Evolutionary conservation across 2,888 invertebrate genomes (phyloP).

Genomic region (Eubasilissa splendida): DNA sequence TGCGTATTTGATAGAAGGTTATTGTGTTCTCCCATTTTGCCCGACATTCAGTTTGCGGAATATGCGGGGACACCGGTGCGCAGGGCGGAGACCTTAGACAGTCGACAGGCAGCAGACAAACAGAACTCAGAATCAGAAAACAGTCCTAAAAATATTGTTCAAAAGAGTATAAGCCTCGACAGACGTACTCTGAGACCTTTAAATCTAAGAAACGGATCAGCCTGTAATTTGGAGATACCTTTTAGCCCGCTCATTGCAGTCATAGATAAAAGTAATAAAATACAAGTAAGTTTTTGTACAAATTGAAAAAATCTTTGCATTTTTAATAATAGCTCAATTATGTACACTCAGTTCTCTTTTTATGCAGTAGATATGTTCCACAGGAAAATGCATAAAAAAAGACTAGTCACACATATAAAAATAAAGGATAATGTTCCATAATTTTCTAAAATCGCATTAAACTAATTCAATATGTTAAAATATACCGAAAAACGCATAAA

Average conservation of each 20-base stretch:
- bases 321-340: neutral
- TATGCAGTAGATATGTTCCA: too few relatives aligned
- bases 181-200: constrained; percentile 66
- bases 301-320: too few relatives aligned
- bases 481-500: too few relatives aligned
- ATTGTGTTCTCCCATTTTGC: constrained; percentile 64
- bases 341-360: neutral
- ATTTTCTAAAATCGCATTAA: too few relatives aligned
- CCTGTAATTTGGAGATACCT: constrained; percentile 63
- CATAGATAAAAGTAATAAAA: constrained; percentile 69
- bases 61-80: constrained; percentile 50
- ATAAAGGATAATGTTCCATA: too few relatives aligned
- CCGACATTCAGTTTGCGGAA: constrained; percentile 60
- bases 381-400: too few relatives aligned
- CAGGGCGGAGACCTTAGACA: constrained; percentile 38
- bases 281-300: constrained; percentile 65
- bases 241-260: constrained; percentile 67
- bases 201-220: constrained; percentile 67
- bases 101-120: neutral
- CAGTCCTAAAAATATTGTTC: constrained; percentile 60
- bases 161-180: constrained; percentile 67
- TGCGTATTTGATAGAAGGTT: constrained; percentile 65
- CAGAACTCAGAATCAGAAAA: constrained; percentile 1
- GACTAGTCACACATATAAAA: too few relatives aligned
- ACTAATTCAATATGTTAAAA: too few relatives aligned